Base-by-base conservation (phyloP, 2,888 invertebrate species). In the Eurytoma adleriae region DNA sequence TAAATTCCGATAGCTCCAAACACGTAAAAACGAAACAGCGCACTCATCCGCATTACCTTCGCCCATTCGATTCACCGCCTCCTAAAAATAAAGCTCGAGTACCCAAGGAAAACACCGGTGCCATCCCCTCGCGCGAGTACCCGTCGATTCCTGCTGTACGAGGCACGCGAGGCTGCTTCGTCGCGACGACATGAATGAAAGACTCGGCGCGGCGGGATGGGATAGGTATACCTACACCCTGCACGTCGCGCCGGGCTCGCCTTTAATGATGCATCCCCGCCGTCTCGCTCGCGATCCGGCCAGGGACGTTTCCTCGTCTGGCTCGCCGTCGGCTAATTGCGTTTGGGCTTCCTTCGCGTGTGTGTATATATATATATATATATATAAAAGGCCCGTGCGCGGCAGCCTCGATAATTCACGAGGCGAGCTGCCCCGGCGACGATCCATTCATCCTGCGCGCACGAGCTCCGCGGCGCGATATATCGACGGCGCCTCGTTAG, bases 391-490 rank as follows among this genome's bases (percentile, higher is more conserved):
- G 30, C 48, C 12, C 48, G 40, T 2, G 27, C 30, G 61, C 18
- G n/a, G 5, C 57, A 24, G 67, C 13, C 66, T 81, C 73, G 67
- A 81, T 78, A 78, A 81, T 81, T 78, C 74, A 81, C 57, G 74
- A 74, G 59, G 7, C 69, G 64, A 30, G n/a, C n/a, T n/a, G n/a
- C n/a, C 80, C 66, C 48, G 62, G 70, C n/a, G 74, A 52, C 64
- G 74, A 62, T 79, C 82, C 82, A 83, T 83, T 84, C 75, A 81
- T 81, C 66, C 76, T 79, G 14, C n/a, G n/a, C n/a, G n/a, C n/a
- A 16, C 16, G 54, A 18, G 52, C 66, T 12, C 16, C 70, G 14
- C 52, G 54, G 2, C 20, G 50, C 61, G 14, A 20, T 16, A 71
- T 79, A 76, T 75, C 76, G 59, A 80, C 76, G 75, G 71, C 40